phyloP scores from a whole-genome alignment of 2,113 vertebrate genomes.

The Gymnorhina tibicen region DNA sequence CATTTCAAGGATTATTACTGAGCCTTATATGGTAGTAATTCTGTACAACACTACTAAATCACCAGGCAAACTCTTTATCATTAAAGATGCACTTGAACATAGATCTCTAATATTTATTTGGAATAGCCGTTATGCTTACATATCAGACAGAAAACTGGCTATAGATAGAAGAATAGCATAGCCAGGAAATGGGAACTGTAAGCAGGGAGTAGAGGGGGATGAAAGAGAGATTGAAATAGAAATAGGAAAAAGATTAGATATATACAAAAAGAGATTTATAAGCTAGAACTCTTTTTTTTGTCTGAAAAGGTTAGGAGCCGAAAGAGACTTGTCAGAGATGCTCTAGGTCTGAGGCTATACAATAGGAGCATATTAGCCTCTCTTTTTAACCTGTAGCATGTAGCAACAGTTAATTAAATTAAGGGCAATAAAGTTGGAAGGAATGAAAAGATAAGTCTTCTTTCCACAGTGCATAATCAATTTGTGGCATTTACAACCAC shows the following conservation, averaged over 20 bases:
- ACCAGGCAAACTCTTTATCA: neutral
- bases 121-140: neutral
- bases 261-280: neutral
- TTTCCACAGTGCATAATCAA: neutral
- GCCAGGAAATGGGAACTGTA: neutral
- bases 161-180: neutral
- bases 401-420: conserved; percentile 9
- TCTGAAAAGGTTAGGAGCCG: neutral
- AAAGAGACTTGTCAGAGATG: neutral
- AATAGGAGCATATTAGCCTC: neutral
- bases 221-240: neutral
- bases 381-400: neutral
- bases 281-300: neutral
- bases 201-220: neutral
- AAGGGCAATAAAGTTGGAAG: conserved; percentile 12
- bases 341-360: neutral
- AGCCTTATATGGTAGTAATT: neutral
- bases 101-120: neutral
- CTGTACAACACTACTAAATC: neutral
- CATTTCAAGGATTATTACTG: neutral
- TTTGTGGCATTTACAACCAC: neutral
- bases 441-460: neutral
- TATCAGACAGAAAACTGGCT: neutral
- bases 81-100: neutral
- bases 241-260: neutral